Evolutionary conservation across 2,113 vertebrate species (phyloP).

Genomic region (Charina bottae): DNA sequence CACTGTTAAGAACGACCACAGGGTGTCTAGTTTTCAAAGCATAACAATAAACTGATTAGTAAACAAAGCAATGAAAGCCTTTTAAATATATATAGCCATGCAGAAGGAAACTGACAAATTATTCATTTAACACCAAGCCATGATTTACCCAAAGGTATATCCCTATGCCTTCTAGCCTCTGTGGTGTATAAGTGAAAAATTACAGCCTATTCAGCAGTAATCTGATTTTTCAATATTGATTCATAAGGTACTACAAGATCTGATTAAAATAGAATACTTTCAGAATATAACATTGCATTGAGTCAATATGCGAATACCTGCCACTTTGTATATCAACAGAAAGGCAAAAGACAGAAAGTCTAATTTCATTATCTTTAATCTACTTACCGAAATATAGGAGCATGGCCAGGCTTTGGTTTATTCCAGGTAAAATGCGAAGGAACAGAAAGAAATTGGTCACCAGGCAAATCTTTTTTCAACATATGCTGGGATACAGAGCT

Average conservation of each 20-base stretch:
- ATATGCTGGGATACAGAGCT: constrained; percentile 78
- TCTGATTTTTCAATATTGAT: neutral
- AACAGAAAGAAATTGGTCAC: constrained; percentile 96
- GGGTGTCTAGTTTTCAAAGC: neutral
- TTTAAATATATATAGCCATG: neutral
- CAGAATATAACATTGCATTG: neutral
- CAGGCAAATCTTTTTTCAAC: constrained; percentile 91
- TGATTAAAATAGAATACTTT: neutral
- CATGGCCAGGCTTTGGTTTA: constrained; percentile 98
- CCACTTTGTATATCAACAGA: neutral
- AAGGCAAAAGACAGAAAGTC: neutral
- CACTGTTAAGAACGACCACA: neutral
- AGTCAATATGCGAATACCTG: neutral
- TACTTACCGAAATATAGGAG: constrained; percentile 95
- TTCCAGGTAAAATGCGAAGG: constrained; percentile 97
- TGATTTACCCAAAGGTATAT: neutral
- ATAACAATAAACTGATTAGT: neutral
- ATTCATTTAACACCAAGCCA: neutral
- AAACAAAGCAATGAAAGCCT: neutral
- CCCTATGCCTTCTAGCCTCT: no score
- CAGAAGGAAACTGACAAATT: neutral
- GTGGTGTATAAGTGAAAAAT: neutral
- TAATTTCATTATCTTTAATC: constrained; percentile 6
- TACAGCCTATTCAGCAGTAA: neutral
- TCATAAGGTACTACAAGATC: neutral